These are phyloP conservation scores for Erinaceus europaeus DNA, from an alignment of 2,113 vertebrate species.

Conservation along the genomic window DNA sequence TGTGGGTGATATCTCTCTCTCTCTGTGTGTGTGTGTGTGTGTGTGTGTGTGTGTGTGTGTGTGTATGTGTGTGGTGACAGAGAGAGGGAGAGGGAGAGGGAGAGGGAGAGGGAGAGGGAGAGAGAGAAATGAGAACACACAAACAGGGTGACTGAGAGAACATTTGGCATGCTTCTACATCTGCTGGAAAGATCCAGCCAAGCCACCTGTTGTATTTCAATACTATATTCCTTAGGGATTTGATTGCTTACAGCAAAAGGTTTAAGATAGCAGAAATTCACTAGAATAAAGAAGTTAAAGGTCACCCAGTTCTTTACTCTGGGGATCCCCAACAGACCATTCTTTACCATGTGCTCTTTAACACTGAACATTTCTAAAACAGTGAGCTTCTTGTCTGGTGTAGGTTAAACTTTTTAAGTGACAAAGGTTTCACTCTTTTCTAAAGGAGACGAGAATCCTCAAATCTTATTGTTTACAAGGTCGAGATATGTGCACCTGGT, in stretches of 20 bases:
- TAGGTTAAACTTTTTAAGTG: constrained; percentile 46
- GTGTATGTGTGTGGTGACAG: too few species aligned
- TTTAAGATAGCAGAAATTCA: constrained; percentile 59
- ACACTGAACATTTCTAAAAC: constrained; percentile 43
- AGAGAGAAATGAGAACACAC: neutral
- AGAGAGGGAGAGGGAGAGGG: neutral
- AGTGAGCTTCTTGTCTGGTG: constrained; percentile 55
- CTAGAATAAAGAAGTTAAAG: constrained; percentile 54
- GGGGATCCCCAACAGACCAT: constrained; percentile 42
- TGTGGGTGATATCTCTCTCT: neutral
- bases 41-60: neutral
- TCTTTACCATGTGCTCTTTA: constrained; percentile 23
- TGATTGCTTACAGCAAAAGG: constrained; percentile 36
- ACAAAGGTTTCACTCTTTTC: constrained; percentile 62
- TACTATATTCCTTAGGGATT: constrained; percentile 54
- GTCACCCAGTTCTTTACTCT: constrained; percentile 52
- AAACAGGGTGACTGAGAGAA: neutral
- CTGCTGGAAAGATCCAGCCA: constrained; percentile 57
- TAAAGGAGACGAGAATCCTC: constrained; percentile 38
- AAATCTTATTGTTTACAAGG: constrained; percentile 64
- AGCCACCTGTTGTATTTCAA: constrained; percentile 67
- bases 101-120: neutral
- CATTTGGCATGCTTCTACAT: constrained; percentile 44
- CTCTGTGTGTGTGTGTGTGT: too few species aligned
- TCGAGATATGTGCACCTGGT: constrained; percentile 46